phyloP scores from a whole-genome alignment of 2,888 invertebrate species.

The Lasioglossum morio region DNA sequence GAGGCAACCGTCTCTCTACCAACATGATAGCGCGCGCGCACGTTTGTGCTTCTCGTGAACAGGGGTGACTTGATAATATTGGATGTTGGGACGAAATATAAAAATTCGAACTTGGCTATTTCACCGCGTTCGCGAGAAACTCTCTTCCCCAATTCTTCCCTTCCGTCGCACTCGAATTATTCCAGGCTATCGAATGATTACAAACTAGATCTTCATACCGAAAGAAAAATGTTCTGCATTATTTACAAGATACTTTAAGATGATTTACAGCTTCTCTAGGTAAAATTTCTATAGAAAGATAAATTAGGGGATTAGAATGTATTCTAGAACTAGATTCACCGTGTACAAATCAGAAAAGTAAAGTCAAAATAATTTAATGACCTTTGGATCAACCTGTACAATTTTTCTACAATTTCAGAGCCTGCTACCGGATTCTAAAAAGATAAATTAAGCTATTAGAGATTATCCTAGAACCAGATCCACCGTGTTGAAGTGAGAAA shows the following conservation, averaged over 20 bases:
- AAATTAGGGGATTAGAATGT: too few relatives aligned
- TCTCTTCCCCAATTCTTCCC: background rate
- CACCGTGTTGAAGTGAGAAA: background rate
- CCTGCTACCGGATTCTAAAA: background rate
- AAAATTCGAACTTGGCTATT: background rate
- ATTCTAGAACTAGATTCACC: too few relatives aligned
- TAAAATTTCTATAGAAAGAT: too few relatives aligned
- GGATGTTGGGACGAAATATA: background rate
- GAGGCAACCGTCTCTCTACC: conserved; percentile 2
- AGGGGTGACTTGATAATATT: background rate
- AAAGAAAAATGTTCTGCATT: background rate
- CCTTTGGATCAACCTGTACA: too few relatives aligned
- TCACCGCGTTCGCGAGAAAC: background rate
- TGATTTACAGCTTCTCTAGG: too few relatives aligned
- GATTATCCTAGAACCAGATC: background rate
- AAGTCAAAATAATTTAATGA: background rate
- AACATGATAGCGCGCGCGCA: conserved; percentile 12
- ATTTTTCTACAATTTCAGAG: too few relatives aligned
- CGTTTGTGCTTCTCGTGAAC: conserved; percentile 78
- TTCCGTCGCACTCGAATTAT: background rate
- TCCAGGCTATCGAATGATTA: background rate
- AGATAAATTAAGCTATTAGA: background rate
- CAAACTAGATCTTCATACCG: background rate
- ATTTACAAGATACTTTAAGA: background rate
- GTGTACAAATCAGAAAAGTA: background rate